Percentiles rank a stretch among this genome's conserved stretches.
phyloP scores from a whole-genome alignment of 2,113 vertebrate genomes.

The Elgaria multicarinata region DNA sequence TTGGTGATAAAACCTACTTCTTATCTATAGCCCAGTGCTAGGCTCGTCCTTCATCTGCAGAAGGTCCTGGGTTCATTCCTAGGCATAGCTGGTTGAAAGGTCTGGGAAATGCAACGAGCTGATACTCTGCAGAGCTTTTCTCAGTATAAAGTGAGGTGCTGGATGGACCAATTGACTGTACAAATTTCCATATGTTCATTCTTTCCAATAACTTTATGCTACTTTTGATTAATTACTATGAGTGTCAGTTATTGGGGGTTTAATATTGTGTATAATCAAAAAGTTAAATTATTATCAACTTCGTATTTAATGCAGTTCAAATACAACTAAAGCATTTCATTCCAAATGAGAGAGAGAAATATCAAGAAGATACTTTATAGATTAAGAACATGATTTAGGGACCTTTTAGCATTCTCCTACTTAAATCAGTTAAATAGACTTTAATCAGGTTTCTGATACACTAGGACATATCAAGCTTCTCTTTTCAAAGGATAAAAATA shows the following conservation, averaged over 20 bases:
- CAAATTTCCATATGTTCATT: not conserved
- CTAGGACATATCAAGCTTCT: not conserved
- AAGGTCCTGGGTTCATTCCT: not conserved
- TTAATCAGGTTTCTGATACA: not conserved
- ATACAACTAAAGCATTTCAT: not conserved
- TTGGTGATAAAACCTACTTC: not conserved
- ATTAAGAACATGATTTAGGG: not conserved
- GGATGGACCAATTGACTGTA: not conserved
- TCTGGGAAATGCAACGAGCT: too few species aligned
- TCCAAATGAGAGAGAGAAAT: not conserved
- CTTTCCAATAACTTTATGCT: not conserved
- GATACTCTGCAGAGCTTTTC: not conserved
- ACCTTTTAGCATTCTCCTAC: not conserved
- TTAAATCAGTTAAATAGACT: not conserved
- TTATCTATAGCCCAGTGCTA: not conserved
- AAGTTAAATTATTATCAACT: not conserved
- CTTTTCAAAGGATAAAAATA: not conserved
- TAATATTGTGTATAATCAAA: not conserved
- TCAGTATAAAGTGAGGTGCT: not conserved
- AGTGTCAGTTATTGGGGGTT: not conserved
- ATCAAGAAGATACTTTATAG: not conserved
- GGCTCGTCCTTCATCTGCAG: not conserved
- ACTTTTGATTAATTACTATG: not conserved
- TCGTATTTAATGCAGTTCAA: conserved; percentile 7
- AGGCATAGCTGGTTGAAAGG: not conserved